A percentile compares a stretch with the other conserved stretches of the same genome.
Conservation (phyloP, 30 jellyfish, hydroid and myxozoan species). For the Nemopilema nomurai region DNA sequence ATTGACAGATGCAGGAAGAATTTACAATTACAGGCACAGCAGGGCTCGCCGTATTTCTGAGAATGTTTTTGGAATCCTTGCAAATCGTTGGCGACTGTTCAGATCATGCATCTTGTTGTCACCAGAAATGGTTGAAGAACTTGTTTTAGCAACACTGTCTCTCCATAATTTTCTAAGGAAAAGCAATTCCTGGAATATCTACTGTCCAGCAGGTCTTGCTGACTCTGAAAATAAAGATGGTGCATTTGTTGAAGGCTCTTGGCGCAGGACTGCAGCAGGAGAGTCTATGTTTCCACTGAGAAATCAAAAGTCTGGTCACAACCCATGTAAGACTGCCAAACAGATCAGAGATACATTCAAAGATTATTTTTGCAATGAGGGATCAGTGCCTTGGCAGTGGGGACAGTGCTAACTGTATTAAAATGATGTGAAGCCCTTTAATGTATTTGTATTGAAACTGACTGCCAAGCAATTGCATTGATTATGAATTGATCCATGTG, state of each 20-base stretch:
- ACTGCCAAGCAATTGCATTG: too few relatives aligned
- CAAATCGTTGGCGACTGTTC: slow-evolving; percentile 42
- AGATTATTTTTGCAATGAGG: slow-evolving; percentile 71
- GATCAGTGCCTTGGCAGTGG: slow-evolving; percentile 84
- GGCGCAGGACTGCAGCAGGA: slow-evolving; percentile 37
- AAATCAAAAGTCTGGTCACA: slow-evolving; percentile 54
- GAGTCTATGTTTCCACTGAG: slow-evolving; percentile 43
- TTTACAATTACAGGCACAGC: slow-evolving; percentile 59
- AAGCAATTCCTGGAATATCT: slow-evolving; percentile 17
- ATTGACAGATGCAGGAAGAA: slow-evolving; percentile 27
- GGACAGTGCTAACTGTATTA: slow-evolving; percentile 3
- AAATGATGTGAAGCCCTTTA: too few relatives aligned
- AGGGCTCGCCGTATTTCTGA: slow-evolving; percentile 56
- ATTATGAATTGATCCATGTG: too few relatives aligned
- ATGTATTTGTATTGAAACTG: too few relatives aligned
- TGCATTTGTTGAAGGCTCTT: slow-evolving; percentile 17
- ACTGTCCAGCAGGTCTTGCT: slow-evolving; percentile 60
- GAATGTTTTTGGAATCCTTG: slow-evolving; percentile 52
- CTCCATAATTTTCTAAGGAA: slow-evolving; percentile 44
- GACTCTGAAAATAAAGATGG: too few relatives aligned
- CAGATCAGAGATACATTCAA: slow-evolving; percentile 40
- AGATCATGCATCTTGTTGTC: background rate
- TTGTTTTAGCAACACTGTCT: slow-evolving; percentile 14
- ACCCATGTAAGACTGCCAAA: slow-evolving; percentile 30
- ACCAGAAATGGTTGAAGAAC: slow-evolving; percentile 17